Percentiles rank a stretch among this genome's conserved stretches.
phyloP scores from a whole-genome alignment of 2,888 invertebrate species.

The Notocelia uddmanniana region DNA sequence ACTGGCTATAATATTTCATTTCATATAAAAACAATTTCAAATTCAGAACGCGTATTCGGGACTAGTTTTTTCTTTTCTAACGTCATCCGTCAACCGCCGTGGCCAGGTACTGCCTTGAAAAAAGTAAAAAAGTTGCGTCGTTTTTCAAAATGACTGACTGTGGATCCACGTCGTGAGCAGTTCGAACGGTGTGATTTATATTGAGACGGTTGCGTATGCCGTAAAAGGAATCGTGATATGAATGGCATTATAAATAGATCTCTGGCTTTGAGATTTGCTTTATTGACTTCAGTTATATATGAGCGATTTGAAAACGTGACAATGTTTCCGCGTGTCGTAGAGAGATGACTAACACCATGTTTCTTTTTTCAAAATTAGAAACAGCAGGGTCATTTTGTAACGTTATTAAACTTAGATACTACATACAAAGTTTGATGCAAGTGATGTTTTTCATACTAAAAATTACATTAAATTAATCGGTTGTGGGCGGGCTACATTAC shows the following conservation, averaged over 20 bases:
- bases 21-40: conserved; percentile 36
- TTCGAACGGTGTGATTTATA: conserved; percentile 62
- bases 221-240: conserved; percentile 56
- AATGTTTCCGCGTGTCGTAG: too few species aligned
- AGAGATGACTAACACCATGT: too few species aligned
- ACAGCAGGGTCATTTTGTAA: too few species aligned
- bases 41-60: conserved; percentile 37
- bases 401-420: too few species aligned
- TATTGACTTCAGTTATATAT: conserved; percentile 31
- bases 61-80: conserved; percentile 30
- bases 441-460: too few species aligned
- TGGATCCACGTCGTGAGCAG: conserved; percentile 62
- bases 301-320: not conserved
- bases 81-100: conserved; percentile 46
- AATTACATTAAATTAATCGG: too few species aligned
- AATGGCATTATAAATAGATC: conserved; percentile 47
- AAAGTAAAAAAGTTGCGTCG: conserved; percentile 61
- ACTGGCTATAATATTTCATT: conserved; percentile 23
- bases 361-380: too few species aligned
- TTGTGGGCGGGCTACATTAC: too few species aligned
- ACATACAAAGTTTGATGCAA: too few species aligned
- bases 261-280: conserved; percentile 25
- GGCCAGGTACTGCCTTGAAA: conserved; percentile 45
- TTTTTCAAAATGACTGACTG: conserved; percentile 73
- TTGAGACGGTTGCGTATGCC: conserved; percentile 55